Evolutionary conservation across 2,797 vertebrate species (phyloP).

Genomic region (Hemitrygon akajei): DNA sequence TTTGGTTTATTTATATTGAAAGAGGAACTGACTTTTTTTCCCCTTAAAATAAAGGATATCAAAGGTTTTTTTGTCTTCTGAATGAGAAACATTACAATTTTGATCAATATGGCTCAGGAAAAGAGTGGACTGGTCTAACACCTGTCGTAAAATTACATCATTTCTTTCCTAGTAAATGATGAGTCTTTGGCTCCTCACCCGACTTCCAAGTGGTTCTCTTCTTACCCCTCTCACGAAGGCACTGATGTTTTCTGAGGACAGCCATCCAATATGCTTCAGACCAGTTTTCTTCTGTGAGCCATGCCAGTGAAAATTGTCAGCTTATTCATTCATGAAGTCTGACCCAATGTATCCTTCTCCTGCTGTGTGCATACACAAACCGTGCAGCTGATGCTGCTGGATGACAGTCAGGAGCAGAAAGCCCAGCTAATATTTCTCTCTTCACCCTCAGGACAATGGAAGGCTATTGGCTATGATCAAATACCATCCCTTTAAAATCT

Average conservation of each 20-base stretch:
- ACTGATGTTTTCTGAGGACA: neutral
- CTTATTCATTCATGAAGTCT: neutral
- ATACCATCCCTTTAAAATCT: neutral
- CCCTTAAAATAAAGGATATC: neutral
- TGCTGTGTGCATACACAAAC: neutral
- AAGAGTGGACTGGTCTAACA: neutral
- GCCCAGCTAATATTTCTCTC: neutral
- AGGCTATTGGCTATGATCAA: neutral
- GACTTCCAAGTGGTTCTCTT: too few species aligned
- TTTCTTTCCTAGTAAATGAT: neutral
- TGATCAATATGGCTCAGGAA: neutral
- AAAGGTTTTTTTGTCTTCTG: neutral
- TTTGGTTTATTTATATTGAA: conserved; percentile 5
- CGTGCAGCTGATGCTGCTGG: neutral
- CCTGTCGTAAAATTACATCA: neutral
- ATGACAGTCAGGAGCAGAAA: neutral
- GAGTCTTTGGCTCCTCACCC: neutral
- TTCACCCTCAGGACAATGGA: neutral
- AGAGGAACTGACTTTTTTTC: neutral
- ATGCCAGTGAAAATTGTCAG: neutral
- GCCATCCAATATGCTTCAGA: neutral
- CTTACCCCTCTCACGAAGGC: neutral
- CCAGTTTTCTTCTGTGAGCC: neutral
- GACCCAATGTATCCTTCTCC: neutral
- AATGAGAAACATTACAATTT: neutral